Evolutionary conservation across 2,113 vertebrate genomes (phyloP), one percentile per base, ranked within the genome.

Genomic region (Cervus canadensis): DNA sequence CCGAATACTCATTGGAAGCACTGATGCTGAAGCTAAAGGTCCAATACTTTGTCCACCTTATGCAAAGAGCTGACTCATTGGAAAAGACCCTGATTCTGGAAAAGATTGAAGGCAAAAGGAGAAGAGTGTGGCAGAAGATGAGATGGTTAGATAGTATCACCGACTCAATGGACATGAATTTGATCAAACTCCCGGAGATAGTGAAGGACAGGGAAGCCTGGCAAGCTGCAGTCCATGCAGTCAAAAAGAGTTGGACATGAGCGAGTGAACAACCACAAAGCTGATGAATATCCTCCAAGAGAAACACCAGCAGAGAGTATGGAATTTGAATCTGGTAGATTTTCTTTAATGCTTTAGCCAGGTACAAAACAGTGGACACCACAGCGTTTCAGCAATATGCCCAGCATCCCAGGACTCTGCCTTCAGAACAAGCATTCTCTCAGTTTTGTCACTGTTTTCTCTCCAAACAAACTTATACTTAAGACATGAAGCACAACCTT

Each of bases 341-440:
- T 98, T 60, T 97, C 79, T 97, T 98, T 95, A 97, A 97, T 95
- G 93, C 96, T 98, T 98, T 52, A 57, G 33, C 26, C 62, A 97
- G 97, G 91, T 85, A 87, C 23, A 62, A 95, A 59, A 91, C 26
- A 96, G 78, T 93, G 92, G 95, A 74, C 36, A 62, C 19, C 78
- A 81, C 2, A 1, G 91, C 57, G 79, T 94, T 96, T 96, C 92
- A 98, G 82, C 19, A 95, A 21, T n/a, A 26, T 98, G 56, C 56
- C 90, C 71, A 95, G 62, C 79, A 76, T 67, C 33, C 81, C 45
- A 21, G 64, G 43, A 95, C 48, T 97, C 97, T 54, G 67, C 48
- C n/a, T 97, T 97, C 97, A 88, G 89, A 98, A 96, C 94, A 96
- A 36, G 93, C 81, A 96, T 94, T 97, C 13, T 94, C 78, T 95